phyloP scores from a whole-genome alignment of 92 coral and sea anemone species.

The Phenganax subtilis region DNA sequence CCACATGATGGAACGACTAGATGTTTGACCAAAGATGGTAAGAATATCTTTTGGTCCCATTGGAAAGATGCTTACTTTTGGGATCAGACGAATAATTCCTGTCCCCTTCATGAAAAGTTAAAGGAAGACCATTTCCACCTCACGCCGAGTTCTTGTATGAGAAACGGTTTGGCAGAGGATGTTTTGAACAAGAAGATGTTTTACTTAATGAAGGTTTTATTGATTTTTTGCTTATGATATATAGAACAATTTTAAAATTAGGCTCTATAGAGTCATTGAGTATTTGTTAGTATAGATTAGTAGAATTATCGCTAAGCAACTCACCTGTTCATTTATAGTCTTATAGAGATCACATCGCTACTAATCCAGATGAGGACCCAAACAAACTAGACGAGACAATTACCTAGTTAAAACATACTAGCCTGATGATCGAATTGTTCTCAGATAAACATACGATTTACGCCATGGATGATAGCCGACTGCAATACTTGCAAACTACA shows the following conservation, averaged over 20 bases:
- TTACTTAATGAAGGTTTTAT: neutral
- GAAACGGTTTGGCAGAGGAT: slow-evolving; percentile 2
- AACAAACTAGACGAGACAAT: slow-evolving; percentile 16
- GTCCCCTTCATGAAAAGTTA: slow-evolving; percentile 1
- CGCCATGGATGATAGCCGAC: neutral
- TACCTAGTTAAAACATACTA: neutral
- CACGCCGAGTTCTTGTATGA: slow-evolving; percentile 4
- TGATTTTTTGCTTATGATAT: too few species aligned
- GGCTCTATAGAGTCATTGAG: too few species aligned
- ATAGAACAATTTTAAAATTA: too few species aligned
- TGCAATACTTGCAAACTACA: neutral
- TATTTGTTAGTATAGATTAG: too few species aligned
- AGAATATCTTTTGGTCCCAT: slow-evolving; percentile 6
- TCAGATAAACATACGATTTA: slow-evolving; percentile 15
- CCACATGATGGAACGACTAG: neutral
- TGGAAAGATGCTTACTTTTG: neutral
- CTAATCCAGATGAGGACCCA: neutral
- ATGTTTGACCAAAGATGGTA: neutral
- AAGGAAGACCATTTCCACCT: slow-evolving; percentile 11
- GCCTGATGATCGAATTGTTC: slow-evolving; percentile 16
- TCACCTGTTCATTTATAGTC: neutral
- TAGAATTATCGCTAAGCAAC: neutral
- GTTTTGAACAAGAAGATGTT: neutral
- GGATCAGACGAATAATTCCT: slow-evolving; percentile 18
- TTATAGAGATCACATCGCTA: slow-evolving; percentile 13